Evolutionary conservation across 2,797 vertebrate genomes (phyloP), one percentile per base, ranked within the genome.

Genomic region (Kryptolebias ocellatus): DNA sequence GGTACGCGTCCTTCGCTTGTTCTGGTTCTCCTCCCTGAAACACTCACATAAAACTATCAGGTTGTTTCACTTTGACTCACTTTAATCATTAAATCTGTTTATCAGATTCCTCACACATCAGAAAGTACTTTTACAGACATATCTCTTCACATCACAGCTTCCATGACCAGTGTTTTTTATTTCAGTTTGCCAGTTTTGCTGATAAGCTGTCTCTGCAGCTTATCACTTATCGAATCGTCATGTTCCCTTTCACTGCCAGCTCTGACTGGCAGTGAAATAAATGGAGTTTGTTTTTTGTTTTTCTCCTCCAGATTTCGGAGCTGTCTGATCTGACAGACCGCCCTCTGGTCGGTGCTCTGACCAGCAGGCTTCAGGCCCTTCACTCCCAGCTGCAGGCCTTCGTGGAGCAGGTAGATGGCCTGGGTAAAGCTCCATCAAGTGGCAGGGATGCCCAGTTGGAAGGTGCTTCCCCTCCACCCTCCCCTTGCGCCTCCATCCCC

Each of bases 371-470:
- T 47, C 93, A 95, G 5, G 87, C 93, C 64, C 90, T 99, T 2
- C 96, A 99, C 83, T 90, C 92, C 72, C 96, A 98, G 83, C 92
- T 99, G 27, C 94, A 95, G 70, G 87, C 92, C 81, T 96, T 99
- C 29, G 90, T 94, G 17, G 95, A 96, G 83, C 95, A 86, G 79
- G 94, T 97, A 0, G 97, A 98, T 51, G 20, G 69, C 46, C 86
- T 96, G 2, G 92, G 91, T 1, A 67, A 92, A 11, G 42, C 88
- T 15, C 51, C 84, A 1, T 81, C 76, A 63, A 95, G 64, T 24
- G 84, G 81, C 62, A 94, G 92, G 80, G 95, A 95, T 62, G 52
- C 70, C 55, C 88, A 87, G 58, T 76, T 74, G 0, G 96, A 96
- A 64, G 90, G 91, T 1, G 91, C 90, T 15, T 76, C 90, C 0